phyloP scores from a whole-genome alignment of 1,140 invertebrate species.

The Achroia grisella region DNA sequence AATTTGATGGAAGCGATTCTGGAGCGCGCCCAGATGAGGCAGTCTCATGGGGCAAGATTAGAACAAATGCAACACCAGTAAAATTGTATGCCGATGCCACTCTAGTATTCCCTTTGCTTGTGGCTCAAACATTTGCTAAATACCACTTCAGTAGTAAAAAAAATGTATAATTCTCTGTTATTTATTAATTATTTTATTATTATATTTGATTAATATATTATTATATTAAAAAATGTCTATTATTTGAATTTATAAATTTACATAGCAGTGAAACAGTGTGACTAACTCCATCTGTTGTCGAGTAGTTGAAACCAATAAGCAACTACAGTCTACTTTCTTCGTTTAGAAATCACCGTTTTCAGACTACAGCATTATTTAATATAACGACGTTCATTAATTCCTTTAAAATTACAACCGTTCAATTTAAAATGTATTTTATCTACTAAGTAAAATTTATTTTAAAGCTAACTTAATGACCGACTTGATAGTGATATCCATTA shows the following conservation, averaged over 20 bases:
- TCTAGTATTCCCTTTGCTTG: conserved; percentile 94
- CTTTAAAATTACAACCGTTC: no score
- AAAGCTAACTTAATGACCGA: no score
- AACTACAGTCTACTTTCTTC: no score
- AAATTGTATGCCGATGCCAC: conserved; percentile 98
- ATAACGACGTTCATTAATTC: no score
- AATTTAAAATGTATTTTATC: no score
- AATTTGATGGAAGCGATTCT: conserved; percentile 99
- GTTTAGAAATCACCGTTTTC: no score
- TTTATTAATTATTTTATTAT: conserved; percentile 7
- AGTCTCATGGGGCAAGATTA: conserved; percentile 98
- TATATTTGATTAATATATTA: conserved; percentile 8
- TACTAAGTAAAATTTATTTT: no score
- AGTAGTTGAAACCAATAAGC: no score
- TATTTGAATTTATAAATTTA: neutral
- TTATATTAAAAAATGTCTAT: no score
- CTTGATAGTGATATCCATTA: no score
- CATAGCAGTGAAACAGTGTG: neutral
- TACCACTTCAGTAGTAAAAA: conserved; percentile 68
- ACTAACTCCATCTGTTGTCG: neutral
- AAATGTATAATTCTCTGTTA: conserved; percentile 44
- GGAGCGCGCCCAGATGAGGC: conserved; percentile 99
- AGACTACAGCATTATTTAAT: no score
- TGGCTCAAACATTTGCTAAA: conserved; percentile 96
- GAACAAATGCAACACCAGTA: conserved; percentile 90